phyloP scores from a whole-genome alignment of 1,140 invertebrate species.

The Conopomorpha cramerella region DNA sequence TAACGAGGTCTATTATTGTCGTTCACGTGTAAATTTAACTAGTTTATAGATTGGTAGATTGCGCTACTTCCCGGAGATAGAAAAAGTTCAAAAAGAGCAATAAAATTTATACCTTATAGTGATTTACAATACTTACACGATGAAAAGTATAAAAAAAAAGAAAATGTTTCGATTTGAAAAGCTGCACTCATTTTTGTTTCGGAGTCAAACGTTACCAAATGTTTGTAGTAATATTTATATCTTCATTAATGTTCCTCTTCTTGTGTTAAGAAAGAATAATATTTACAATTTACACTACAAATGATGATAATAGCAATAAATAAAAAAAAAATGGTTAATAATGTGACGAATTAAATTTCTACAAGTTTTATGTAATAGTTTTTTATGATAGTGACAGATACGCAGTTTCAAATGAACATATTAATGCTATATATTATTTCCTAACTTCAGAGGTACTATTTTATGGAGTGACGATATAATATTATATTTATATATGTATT shows the following conservation, averaged over 20 bases:
- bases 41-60: slow-evolving; percentile 56
- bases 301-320: slow-evolving; percentile 60
- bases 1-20: slow-evolving; percentile 16
- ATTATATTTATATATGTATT: slow-evolving; percentile 60
- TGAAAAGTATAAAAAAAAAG: slow-evolving; percentile 16
- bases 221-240: slow-evolving; percentile 55
- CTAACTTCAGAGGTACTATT: slow-evolving; percentile 62
- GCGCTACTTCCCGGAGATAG: slow-evolving; percentile 49
- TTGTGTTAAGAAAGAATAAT: slow-evolving; percentile 63
- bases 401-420: slow-evolving; percentile 50
- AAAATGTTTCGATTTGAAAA: slow-evolving; percentile 61
- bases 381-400: slow-evolving; percentile 57
- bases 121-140: no score
- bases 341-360: slow-evolving; percentile 54
- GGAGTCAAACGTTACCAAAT: slow-evolving; percentile 54
- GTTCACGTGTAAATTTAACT: slow-evolving; percentile 27
- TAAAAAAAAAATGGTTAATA: slow-evolving; percentile 55
- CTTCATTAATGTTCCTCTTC: slow-evolving; percentile 62
- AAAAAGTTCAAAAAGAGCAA: slow-evolving; percentile 21
- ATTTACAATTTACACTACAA: slow-evolving; percentile 60
- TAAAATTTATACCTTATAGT: slow-evolving; percentile 2
- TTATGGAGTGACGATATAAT: slow-evolving; percentile 55
- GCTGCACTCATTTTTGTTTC: slow-evolving; percentile 52
- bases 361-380: slow-evolving; percentile 59
- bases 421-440: slow-evolving; percentile 59